These are phyloP conservation scores for Salpingus planirostris DNA, from an alignment of 2,888 invertebrate species.

Conservation along the genomic window DNA sequence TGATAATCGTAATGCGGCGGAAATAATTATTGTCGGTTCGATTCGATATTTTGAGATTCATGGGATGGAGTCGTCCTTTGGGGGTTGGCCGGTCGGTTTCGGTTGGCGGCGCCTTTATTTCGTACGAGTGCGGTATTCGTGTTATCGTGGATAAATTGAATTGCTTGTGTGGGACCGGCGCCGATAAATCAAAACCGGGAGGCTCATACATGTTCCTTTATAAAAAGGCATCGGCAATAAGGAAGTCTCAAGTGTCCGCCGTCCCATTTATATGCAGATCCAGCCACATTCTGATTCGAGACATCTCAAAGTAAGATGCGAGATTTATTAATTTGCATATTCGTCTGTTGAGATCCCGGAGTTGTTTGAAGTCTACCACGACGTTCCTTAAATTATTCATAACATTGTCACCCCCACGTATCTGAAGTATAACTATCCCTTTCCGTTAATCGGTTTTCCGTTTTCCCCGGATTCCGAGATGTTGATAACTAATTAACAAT, in stretches of 20 bases:
- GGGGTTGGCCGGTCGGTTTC: no score
- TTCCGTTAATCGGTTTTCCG: slow-evolving; percentile 17
- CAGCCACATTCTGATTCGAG: slow-evolving; percentile 28
- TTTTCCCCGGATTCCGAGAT: slow-evolving; percentile 12
- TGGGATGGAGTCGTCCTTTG: no score
- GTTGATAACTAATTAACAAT: slow-evolving; percentile 18
- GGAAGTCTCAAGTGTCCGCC: slow-evolving; percentile 28
- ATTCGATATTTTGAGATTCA: no score
- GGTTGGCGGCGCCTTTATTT: no score
- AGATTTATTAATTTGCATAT: slow-evolving; percentile 42
- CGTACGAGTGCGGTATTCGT: no score
- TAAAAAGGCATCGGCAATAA: slow-evolving; percentile 16
- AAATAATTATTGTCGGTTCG: no score
- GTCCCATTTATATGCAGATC: slow-evolving; percentile 40
- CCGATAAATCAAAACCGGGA: slow-evolving; percentile 2
- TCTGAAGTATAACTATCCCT: slow-evolving; percentile 27
- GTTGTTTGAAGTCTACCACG: slow-evolving; percentile 35
- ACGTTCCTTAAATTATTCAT: slow-evolving; percentile 39
- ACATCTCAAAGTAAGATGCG: slow-evolving; percentile 37
- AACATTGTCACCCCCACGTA: slow-evolving; percentile 34
- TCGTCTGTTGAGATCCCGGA: slow-evolving; percentile 25
- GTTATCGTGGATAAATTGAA: no score
- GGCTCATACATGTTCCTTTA: slow-evolving; percentile 12
- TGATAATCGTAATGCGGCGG: no score
- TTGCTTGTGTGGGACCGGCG: no score